These are phyloP conservation scores for Spisula subtruncata DNA, from an alignment of 2,888 invertebrate species.

Conservation along the genomic window DNA sequence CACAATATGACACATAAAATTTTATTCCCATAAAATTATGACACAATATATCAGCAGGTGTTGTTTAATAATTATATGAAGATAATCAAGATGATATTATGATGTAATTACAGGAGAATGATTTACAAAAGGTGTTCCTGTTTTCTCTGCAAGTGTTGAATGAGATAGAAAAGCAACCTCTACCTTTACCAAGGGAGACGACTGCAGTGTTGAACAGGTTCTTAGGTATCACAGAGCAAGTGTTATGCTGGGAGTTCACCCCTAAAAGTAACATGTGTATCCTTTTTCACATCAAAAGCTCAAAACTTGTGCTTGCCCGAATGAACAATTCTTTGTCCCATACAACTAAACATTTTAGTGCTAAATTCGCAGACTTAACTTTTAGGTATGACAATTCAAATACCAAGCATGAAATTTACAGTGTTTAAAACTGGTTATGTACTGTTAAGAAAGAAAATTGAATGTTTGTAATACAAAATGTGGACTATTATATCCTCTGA, in stretches of 20 bases:
- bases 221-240: slow-evolving; percentile 93
- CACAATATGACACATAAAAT: too few relatives aligned
- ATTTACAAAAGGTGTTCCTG: slow-evolving; percentile 94
- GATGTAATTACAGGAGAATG: slow-evolving; percentile 89
- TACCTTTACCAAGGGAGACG: slow-evolving; percentile 86
- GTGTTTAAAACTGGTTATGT: too few relatives aligned
- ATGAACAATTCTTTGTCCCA: too few relatives aligned
- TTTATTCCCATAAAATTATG: too few relatives aligned
- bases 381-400: background rate
- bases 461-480: too few relatives aligned
- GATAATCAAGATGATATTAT: too few relatives aligned
- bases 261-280: slow-evolving; percentile 89
- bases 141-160: slow-evolving; percentile 91
- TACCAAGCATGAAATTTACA: too few relatives aligned
- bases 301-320: background rate
- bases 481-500: too few relatives aligned
- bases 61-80: too few relatives aligned
- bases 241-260: slow-evolving; percentile 94
- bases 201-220: slow-evolving; percentile 86
- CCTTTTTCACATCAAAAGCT: slow-evolving; percentile 85
- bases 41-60: too few relatives aligned
- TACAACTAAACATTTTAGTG: too few relatives aligned
- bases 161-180: slow-evolving; percentile 89
- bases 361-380: background rate
- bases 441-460: too few relatives aligned